A percentile compares a stretch with the other conserved stretches of the same genome.
phyloP scores from a whole-genome alignment of 1,140 invertebrate genomes.

The Copidosoma floridanum region DNA sequence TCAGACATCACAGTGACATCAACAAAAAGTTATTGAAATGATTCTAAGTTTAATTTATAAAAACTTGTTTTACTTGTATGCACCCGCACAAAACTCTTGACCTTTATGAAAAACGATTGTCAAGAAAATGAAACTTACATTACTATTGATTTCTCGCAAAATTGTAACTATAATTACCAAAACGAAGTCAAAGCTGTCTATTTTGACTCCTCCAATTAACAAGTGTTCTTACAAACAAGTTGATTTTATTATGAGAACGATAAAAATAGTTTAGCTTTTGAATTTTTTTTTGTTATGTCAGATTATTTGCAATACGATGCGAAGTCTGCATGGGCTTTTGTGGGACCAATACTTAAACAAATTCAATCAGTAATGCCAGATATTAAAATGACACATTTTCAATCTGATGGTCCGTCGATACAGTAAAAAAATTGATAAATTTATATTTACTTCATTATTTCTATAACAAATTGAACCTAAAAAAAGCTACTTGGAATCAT shows the following conservation, averaged over 20 bases:
- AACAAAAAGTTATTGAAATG: too few relatives aligned
- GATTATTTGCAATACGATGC: slow-evolving; percentile 17
- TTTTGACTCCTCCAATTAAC: slow-evolving; percentile 39
- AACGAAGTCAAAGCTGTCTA: slow-evolving; percentile 40
- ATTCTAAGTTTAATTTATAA: too few relatives aligned
- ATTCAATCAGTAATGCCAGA: neutral
- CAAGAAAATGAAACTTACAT: slow-evolving; percentile 35
- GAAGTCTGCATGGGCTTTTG: neutral
- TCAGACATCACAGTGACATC: too few relatives aligned
- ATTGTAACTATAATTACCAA: slow-evolving; percentile 41
- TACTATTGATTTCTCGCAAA: slow-evolving; percentile 44
- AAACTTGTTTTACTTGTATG: too few relatives aligned
- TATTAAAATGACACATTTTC: neutral
- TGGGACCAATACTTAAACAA: neutral
- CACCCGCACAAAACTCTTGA: too few relatives aligned
- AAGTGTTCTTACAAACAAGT: slow-evolving; percentile 32
- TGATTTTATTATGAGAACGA: slow-evolving; percentile 26
- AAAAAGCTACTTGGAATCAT: neutral
- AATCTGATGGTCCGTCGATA: neutral
- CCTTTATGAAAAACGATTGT: slow-evolving; percentile 37
- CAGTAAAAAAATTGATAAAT: slow-evolving; percentile 1
- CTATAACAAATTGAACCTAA: neutral
- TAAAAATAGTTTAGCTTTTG: slow-evolving; percentile 20
- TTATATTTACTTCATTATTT: neutral
- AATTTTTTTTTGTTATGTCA: slow-evolving; percentile 32